phyloP scores from a whole-genome alignment of 2,888 invertebrate species.

The Tribolium freemani region DNA sequence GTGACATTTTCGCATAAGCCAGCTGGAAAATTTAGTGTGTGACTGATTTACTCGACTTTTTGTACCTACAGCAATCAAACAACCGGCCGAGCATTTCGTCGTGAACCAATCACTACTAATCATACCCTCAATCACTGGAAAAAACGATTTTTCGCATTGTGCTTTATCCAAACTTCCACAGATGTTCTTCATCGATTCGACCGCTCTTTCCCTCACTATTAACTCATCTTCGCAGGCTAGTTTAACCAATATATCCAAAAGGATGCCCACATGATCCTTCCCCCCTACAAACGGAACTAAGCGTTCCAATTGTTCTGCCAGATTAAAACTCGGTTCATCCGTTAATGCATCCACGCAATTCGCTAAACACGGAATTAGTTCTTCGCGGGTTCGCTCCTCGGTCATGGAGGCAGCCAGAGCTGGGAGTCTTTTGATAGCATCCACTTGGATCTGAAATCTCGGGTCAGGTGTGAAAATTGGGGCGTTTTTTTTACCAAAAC shows the following conservation, averaged over 20 bases:
- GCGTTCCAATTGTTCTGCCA: constrained; percentile 60
- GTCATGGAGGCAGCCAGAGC: constrained; percentile 59
- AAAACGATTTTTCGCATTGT: constrained; percentile 54
- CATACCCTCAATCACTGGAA: constrained; percentile 56
- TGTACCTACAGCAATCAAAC: constrained; percentile 56
- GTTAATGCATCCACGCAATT: constrained; percentile 57
- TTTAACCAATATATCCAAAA: constrained; percentile 59
- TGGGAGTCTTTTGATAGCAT: constrained; percentile 57
- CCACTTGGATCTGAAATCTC: constrained; percentile 68
- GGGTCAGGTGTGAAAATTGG: neutral
- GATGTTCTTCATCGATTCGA: constrained; percentile 57
- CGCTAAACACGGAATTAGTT: constrained; percentile 59
- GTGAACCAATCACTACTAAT: constrained; percentile 59
- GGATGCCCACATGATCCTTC: constrained; percentile 53
- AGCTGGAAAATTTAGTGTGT: constrained; percentile 48
- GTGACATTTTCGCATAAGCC: constrained; percentile 58
- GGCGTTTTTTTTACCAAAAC: constrained; percentile 48
- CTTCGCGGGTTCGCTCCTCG: constrained; percentile 56
- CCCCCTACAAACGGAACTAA: constrained; percentile 63
- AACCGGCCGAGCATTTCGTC: constrained; percentile 58
- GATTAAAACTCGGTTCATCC: constrained; percentile 59
- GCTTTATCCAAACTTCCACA: constrained; percentile 51
- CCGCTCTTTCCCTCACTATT: constrained; percentile 58
- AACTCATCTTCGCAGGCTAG: constrained; percentile 62
- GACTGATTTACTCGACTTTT: neutral